These are phyloP conservation scores for Motacilla alba DNA, from an alignment of 2,113 vertebrate species.

Conservation along the genomic window DNA sequence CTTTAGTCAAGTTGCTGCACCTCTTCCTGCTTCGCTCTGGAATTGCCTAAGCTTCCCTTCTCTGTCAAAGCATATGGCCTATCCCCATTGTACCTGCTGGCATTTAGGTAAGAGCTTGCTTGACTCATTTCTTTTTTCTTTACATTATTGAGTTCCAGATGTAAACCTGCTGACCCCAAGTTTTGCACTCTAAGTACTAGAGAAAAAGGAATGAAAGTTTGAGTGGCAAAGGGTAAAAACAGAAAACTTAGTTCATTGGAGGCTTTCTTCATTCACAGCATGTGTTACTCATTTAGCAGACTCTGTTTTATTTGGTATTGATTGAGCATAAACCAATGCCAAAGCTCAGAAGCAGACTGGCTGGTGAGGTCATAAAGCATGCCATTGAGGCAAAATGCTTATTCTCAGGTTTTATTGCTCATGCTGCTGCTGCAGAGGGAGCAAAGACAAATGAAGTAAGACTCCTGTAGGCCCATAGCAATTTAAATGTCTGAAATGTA, in stretches of 20 bases:
- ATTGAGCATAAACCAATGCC: neutral
- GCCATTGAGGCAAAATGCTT: neutral
- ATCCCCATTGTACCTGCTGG: constrained; percentile 9
- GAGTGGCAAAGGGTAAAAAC: neutral
- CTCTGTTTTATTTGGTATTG: neutral
- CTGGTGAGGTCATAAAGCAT: neutral
- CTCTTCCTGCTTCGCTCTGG: constrained; percentile 48
- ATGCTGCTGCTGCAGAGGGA: neutral
- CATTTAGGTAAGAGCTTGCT: constrained; percentile 51
- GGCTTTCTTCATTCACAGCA: neutral
- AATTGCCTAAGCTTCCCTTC: constrained; percentile 31
- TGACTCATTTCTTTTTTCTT: neutral
- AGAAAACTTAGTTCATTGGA: neutral
- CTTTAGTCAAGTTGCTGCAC: constrained; percentile 40
- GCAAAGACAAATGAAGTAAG: neutral
- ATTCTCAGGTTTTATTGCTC: neutral
- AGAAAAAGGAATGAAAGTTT: neutral
- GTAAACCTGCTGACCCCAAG: neutral
- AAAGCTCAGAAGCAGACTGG: neutral
- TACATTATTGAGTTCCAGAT: neutral
- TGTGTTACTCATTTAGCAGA: neutral
- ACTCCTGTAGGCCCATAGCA: neutral
- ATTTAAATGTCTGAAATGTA: neutral
- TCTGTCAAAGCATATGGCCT: constrained; percentile 26
- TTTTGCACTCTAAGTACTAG: neutral